These are phyloP conservation scores for Coenonympha glycerion DNA, from an alignment of 2,888 invertebrate genomes.

Conservation along the genomic window DNA sequence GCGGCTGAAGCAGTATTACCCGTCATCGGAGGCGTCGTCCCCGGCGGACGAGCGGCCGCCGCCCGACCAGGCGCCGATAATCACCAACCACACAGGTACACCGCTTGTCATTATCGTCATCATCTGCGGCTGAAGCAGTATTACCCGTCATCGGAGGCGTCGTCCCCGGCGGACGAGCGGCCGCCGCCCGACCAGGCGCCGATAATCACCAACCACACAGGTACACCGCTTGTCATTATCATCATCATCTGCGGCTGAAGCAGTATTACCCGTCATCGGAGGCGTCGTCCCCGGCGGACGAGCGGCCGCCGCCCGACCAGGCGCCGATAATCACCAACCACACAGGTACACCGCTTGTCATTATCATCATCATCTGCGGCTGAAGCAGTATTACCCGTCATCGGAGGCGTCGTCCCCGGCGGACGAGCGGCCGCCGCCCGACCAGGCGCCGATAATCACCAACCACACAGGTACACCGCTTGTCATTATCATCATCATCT, in stretches of 20 bases:
- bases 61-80: slow-evolving; percentile 32
- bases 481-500: no score
- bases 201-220: slow-evolving; percentile 12
- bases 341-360: slow-evolving; percentile 11
- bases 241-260: slow-evolving; percentile 93
- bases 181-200: slow-evolving; percentile 34
- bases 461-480: slow-evolving; percentile 11
- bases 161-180: slow-evolving; percentile 65
- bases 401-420: slow-evolving; percentile 73
- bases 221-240: no score
- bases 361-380: slow-evolving; percentile 94
- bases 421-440: slow-evolving; percentile 48
- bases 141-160: slow-evolving; percentile 81
- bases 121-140: slow-evolving; percentile 95
- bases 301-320: slow-evolving; percentile 39
- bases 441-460: slow-evolving; percentile 24
- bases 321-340: slow-evolving; percentile 12
- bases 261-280: slow-evolving; percentile 88
- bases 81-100: slow-evolving; percentile 11
- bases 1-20: slow-evolving; percentile 92
- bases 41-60: slow-evolving; percentile 58
- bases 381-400: slow-evolving; percentile 91
- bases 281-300: slow-evolving; percentile 68
- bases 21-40: slow-evolving; percentile 76
- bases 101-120: no score